Percentiles rank a stretch among this genome's conserved stretches.
phyloP scores from a whole-genome alignment of 2,797 vertebrate species.

The Galaxias olidus region DNA sequence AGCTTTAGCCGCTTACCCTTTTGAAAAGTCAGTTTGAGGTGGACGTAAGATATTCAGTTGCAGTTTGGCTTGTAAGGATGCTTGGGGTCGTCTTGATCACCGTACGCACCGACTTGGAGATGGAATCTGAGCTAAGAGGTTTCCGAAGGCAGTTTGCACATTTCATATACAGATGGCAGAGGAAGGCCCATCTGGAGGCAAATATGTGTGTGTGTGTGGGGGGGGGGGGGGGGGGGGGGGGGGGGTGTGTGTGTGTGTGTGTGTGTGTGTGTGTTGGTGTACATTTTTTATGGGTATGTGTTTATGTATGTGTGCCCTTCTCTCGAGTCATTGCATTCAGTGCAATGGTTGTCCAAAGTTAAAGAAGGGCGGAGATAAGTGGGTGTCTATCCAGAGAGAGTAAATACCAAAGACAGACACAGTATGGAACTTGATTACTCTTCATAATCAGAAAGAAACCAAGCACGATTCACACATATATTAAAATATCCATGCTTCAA shows the following conservation, averaged over 20 bases:
- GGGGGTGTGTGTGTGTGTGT: conserved; percentile 20
- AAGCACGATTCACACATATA: conserved; percentile 31
- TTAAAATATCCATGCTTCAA: conserved; percentile 17
- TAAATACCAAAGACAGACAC: conserved; percentile 22
- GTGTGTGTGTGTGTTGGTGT: conserved; percentile 18
- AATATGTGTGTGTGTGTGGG: conserved; percentile 15
- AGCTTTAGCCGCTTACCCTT: too few relatives aligned
- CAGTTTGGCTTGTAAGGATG: background rate
- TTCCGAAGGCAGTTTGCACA: conserved; percentile 22
- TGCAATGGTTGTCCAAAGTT: conserved; percentile 11
- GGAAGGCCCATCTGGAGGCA: conserved; percentile 55
- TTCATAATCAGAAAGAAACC: background rate
- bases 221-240: too few relatives aligned
- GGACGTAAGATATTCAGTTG: conserved; percentile 10
- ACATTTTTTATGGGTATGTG: background rate
- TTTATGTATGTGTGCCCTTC: conserved; percentile 42
- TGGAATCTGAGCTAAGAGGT: conserved; percentile 14
- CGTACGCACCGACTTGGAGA: too few relatives aligned
- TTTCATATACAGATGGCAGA: conserved; percentile 54
- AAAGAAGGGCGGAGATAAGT: conserved; percentile 22
- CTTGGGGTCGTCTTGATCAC: conserved; percentile 12
- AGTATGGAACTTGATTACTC: too few relatives aligned
- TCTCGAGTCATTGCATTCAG: conserved; percentile 34
- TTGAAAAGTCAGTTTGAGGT: too few relatives aligned
- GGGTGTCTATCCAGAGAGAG: background rate